Percentiles rank a stretch among this genome's conserved stretches.
Evolutionary conservation across 2,113 vertebrate species (phyloP).

Genomic region (Megaceryle maxima): DNA sequence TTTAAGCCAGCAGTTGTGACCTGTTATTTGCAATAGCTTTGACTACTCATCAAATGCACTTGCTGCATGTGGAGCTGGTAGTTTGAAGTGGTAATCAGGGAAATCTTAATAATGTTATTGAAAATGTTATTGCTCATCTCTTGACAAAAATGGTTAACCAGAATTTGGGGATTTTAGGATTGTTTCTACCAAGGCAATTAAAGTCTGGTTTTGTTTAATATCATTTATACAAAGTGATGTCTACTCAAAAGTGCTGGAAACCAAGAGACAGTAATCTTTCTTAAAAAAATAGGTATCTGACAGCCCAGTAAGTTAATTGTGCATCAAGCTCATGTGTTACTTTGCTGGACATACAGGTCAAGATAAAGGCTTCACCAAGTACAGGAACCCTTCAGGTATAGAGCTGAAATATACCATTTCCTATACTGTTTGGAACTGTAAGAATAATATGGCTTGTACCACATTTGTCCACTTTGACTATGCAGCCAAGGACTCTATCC

Average conservation of each 20-base stretch:
- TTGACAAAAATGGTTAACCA: not conserved
- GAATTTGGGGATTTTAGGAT: not conserved
- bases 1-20: not conserved
- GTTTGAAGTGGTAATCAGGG: not conserved
- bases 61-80: not conserved
- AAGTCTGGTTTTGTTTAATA: not conserved
- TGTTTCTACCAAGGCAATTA: not conserved
- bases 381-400: not conserved
- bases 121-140: rapidly evolving
- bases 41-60: not conserved
- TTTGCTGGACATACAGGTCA: not conserved
- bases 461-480: not conserved
- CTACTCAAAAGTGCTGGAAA: not conserved
- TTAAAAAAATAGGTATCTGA: not conserved
- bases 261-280: not conserved
- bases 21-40: not conserved
- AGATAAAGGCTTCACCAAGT: not conserved
- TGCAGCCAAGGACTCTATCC: not conserved
- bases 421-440: not conserved
- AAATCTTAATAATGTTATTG: not conserved
- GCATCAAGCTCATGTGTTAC: not conserved
- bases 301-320: not conserved
- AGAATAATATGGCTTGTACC: not conserved
- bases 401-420: not conserved
- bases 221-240: not conserved